Evolutionary conservation across 2,113 vertebrate species (phyloP).

Genomic region (Neolamprologus sp.): DNA sequence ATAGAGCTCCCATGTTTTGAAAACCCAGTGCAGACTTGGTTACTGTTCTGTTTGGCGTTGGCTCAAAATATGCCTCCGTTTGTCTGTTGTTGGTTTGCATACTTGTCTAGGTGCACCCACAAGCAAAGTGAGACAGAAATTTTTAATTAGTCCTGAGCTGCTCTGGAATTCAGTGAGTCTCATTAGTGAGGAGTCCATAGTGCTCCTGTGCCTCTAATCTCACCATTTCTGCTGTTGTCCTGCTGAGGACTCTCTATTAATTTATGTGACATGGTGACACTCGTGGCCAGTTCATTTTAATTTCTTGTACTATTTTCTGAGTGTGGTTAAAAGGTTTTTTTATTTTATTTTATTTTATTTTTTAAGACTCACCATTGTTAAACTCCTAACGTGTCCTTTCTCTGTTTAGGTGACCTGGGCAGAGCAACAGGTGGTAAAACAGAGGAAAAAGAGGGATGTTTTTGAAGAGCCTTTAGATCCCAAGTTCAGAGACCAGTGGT

Average conservation of each 20-base stretch:
- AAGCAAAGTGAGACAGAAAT: neutral
- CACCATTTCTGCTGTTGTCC: neutral
- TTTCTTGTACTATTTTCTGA: neutral
- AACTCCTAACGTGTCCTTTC: neutral
- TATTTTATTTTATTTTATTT: neutral
- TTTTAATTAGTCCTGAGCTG: constrained; percentile 37
- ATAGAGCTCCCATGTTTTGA: neutral
- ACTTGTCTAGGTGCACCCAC: neutral
- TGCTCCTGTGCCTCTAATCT: constrained; percentile 30
- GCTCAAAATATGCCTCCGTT: neutral
- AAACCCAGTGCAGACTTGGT: neutral
- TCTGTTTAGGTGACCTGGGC: constrained; percentile 83
- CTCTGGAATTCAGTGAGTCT: constrained; percentile 31
- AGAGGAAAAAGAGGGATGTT: constrained; percentile 82
- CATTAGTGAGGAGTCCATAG: constrained; percentile 31
- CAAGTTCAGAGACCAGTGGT: constrained; percentile 93
- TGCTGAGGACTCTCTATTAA: constrained; percentile 32
- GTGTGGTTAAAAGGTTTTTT: neutral
- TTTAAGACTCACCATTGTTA: neutral
- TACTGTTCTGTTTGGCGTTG: neutral
- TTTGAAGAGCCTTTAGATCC: constrained; percentile 84
- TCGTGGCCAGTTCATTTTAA: neutral
- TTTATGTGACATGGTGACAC: constrained; percentile 23
- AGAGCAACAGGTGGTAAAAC: constrained; percentile 89
- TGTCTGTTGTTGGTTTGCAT: neutral